A percentile compares a stretch with the other conserved stretches of the same genome.
Conservation (phyloP, 2,113 vertebrate genomes). For the Paracanthobrama guichenoti region DNA sequence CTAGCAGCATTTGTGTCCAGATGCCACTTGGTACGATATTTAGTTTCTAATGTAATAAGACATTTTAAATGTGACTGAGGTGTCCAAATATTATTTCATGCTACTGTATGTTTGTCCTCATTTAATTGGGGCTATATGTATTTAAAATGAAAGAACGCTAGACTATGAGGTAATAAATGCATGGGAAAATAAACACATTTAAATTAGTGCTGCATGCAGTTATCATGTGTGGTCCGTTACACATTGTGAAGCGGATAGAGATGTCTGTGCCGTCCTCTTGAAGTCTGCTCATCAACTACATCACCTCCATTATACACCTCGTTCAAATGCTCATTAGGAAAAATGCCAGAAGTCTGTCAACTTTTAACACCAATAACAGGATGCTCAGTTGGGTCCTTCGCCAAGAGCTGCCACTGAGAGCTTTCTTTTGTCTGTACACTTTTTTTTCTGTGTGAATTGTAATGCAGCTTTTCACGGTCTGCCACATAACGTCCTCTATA, state of each 20-base stretch:
- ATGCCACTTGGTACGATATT: not conserved
- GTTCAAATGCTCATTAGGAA: conserved; percentile 74
- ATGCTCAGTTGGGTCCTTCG: conserved; percentile 54
- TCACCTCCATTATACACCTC: conserved; percentile 61
- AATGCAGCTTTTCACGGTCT: conserved; percentile 34
- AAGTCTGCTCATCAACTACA: conserved; percentile 63
- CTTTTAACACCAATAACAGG: conserved; percentile 65
- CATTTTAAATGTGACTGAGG: not conserved
- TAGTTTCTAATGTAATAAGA: not conserved
- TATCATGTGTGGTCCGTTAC: conserved; percentile 40
- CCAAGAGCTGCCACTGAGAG: conserved; percentile 61
- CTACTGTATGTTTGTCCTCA: too few species aligned
- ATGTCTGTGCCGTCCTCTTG: conserved; percentile 58
- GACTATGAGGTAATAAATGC: not conserved
- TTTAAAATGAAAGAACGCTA: too few species aligned
- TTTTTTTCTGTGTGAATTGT: conserved; percentile 42
- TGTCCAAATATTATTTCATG: not conserved
- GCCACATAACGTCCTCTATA: conserved; percentile 36
- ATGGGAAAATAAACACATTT: not conserved
- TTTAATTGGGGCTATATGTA: too few species aligned
- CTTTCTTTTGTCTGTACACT: conserved; percentile 46
- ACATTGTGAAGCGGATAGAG: conserved; percentile 61
- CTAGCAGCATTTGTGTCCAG: not conserved
- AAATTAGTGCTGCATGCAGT: not conserved
- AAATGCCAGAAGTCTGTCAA: conserved; percentile 69